phyloP scores from a whole-genome alignment of 2,113 vertebrate genomes.

The Bostrychus sinensis region DNA sequence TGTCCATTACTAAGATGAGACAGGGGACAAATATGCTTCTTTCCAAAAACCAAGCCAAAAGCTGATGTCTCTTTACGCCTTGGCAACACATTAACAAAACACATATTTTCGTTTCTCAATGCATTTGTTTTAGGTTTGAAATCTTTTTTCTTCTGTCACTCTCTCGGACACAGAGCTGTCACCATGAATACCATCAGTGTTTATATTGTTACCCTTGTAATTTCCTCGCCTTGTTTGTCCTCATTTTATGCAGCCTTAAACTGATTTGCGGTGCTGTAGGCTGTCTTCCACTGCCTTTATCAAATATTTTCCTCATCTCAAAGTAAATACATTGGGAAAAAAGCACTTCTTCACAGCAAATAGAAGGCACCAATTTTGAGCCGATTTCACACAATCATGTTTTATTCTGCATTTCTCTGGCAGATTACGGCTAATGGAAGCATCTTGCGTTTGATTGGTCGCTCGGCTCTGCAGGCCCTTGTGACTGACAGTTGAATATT shows the following conservation, averaged over 20 bases:
- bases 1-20: too few relatives aligned
- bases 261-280: not conserved
- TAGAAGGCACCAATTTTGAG: conserved; percentile 15
- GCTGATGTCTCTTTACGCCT: not conserved
- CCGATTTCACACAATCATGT: conserved; percentile 19
- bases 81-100: not conserved
- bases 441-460: conserved; percentile 30
- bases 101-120: not conserved
- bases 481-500: conserved; percentile 47
- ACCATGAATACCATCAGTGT: not conserved
- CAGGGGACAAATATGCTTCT: too few relatives aligned
- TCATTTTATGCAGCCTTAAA: not conserved
- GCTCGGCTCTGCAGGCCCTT: conserved; percentile 33
- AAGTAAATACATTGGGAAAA: conserved; percentile 20
- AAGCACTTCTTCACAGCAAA: conserved; percentile 6
- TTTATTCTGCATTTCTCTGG: conserved; percentile 20
- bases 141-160: not conserved
- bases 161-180: not conserved
- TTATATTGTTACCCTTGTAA: conserved; percentile 1
- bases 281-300: conserved; percentile 6
- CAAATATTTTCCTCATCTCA: conserved; percentile 9
- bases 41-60: not conserved
- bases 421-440: conserved; percentile 38
- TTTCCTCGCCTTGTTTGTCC: not conserved
- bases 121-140: conserved; percentile 15